Evolutionary conservation across 2,797 vertebrate species (phyloP), one percentile per base, ranked within the genome.

Genomic region (Eupleurogrammus muticus): DNA sequence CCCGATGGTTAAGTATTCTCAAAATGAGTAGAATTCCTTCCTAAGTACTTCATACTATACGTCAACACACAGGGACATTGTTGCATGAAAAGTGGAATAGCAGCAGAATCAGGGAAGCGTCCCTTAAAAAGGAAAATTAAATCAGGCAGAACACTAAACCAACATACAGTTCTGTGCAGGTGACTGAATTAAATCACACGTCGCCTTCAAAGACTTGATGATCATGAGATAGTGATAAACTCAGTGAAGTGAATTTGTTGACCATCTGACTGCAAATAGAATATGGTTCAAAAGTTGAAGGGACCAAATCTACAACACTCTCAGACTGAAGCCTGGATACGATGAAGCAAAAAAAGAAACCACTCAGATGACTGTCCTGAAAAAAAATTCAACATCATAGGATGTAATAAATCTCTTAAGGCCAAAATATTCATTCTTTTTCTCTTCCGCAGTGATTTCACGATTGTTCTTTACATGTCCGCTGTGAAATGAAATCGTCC

Each of bases 161-260:
- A 70, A 77, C 47, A 40, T 50, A 56, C 24, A 14, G 9, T 34
- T 63, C 17, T 12, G 70, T 19, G 48, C 44, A 59, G 53, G 35
- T 70, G 57, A 66, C 35, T 57, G 44, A 69, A 79, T 63, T 1
- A 70, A 64, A 65, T 67, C 42, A 61, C 32, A 34, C 13, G 38
- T 6, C 9, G 34, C 66, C 59, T 64, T 70, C 12, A 75, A 68
- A 73, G 62, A 49, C 54, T 60, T 0, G 17, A 71, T 0, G 17
- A 71, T 78, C 74, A 76, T 3, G 48, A 80, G 76, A 73, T 54
- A 66, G 63, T 38, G 53, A 80, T 77, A 28, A 24, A 47, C 55
- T 70, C 47, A 66, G 51, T 35, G 32, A 58, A 66, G 46, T 38
- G n/a, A 73, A 49, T 66, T 72, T 56, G 20, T 9, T 28, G 14